Percentiles rank a stretch among this genome's conserved stretches.
phyloP scores from a whole-genome alignment of 1,140 invertebrate species.

The Myzus persicae region DNA sequence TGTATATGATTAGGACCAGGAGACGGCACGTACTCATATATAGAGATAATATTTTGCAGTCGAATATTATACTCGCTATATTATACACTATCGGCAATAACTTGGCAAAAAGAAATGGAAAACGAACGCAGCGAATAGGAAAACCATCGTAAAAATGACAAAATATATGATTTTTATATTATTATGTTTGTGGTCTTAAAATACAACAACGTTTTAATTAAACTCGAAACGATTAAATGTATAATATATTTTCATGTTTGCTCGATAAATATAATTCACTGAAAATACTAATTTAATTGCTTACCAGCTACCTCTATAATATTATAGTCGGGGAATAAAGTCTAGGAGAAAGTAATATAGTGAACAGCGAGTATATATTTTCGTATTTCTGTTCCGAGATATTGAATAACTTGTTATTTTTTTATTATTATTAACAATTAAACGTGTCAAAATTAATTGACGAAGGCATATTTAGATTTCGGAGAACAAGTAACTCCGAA shows the following conservation, averaged over 20 bases:
- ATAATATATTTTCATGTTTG: background rate
- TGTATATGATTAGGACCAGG: too few species aligned
- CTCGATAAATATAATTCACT: background rate
- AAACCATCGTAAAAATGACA: background rate
- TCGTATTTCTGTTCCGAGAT: background rate
- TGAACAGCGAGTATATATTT: background rate
- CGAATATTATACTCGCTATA: background rate
- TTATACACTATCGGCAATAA: background rate
- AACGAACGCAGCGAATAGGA: background rate
- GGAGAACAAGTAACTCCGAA: background rate
- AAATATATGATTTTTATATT: background rate
- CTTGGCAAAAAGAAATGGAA: background rate
- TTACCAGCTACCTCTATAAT: background rate
- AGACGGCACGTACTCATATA: too few species aligned
- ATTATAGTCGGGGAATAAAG: background rate
- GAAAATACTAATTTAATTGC: background rate
- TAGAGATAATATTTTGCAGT: background rate
- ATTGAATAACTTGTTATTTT: background rate
- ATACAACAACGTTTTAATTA: conserved; percentile 31
- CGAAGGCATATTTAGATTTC: background rate
- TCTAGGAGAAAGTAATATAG: background rate
- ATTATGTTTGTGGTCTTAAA: background rate
- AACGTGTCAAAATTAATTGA: background rate
- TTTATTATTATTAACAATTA: background rate
- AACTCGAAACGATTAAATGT: background rate